Base-by-base conservation (phyloP, 2,113 vertebrate genomes). In the Coreoperca whiteheadi region DNA sequence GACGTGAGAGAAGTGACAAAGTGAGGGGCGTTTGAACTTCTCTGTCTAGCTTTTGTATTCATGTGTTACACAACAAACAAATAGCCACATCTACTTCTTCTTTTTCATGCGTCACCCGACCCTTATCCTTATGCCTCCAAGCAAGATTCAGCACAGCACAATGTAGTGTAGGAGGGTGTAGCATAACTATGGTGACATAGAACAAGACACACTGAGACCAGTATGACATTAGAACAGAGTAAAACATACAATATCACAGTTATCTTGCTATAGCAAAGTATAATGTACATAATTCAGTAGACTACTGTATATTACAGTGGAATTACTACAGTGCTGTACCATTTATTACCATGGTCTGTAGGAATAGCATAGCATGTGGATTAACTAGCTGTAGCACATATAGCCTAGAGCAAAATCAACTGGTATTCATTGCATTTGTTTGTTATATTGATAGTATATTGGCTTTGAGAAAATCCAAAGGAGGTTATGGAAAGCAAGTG, bases 361-460 rank as follows among this genome's bases (percentile, higher is more conserved):
- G 18, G 71, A 48, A 11, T 14, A 43, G 32, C 12, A 12, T 8
- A 39, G 43, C 43, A 37, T 65, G 57, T 51, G 16, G 61, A 21
- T 60, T 30, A 50, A 74, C 32, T 63, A 32, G 16, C 43, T 32
- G 32, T 74, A 41, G 59, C 68, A 69, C n/a, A 51, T 28, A 1
- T 0, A 6, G 61, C 39, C 4, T 74, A 11, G 59, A 68, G 66
- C 72, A 32, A 79, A 77, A 85, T 69, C 32, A 28, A 43, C 83
- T 57, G 25, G 54, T 43, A 60, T 68, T 85, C 53, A 53, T 73
- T 57, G 14, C 1, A 14, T 83, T 77, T 34, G 54, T 75, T 66
- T 81, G 46, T 77, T 70, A 8, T 48, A 56, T 74, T 83, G 74
- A 76, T 30, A 50, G 51, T 28, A 18, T 46, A 84, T 20, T 81